These are phyloP conservation scores for Popillia japonica DNA, from an alignment of 1,140 invertebrate species.

Conservation along the genomic window DNA sequence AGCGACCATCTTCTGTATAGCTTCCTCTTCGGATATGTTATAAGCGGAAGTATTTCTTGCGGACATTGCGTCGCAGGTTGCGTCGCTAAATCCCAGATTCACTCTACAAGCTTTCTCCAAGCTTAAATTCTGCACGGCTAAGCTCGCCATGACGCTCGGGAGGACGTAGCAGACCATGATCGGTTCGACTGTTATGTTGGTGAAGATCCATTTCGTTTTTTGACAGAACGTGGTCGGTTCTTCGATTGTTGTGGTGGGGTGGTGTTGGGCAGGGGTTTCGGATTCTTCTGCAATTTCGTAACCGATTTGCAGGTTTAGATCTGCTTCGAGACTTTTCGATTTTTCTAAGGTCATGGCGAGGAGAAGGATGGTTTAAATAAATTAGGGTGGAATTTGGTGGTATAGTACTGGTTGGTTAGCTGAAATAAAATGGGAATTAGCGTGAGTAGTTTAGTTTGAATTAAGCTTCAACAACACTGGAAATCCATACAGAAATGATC, in stretches of 20 bases:
- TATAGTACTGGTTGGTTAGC: no score
- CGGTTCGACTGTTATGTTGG: slow-evolving; percentile 65
- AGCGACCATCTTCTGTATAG: slow-evolving; percentile 66
- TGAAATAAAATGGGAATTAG: no score
- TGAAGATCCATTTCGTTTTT: slow-evolving; percentile 15
- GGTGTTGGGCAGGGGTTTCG: neutral
- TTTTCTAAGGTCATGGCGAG: slow-evolving; percentile 49
- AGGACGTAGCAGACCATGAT: slow-evolving; percentile 64
- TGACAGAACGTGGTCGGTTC: neutral
- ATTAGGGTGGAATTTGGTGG: no score
- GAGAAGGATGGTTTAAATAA: neutral
- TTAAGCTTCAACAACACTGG: no score
- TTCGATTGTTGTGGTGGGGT: neutral
- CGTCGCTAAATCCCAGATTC: slow-evolving; percentile 65
- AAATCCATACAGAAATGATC: no score
- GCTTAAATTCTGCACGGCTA: slow-evolving; percentile 67
- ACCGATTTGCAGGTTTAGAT: slow-evolving; percentile 41
- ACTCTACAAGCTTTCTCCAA: slow-evolving; percentile 72
- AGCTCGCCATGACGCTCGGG: slow-evolving; percentile 62
- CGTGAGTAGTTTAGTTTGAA: no score
- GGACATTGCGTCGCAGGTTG: slow-evolving; percentile 68
- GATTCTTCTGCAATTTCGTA: neutral
- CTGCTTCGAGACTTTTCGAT: slow-evolving; percentile 50
- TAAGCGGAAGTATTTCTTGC: slow-evolving; percentile 61
- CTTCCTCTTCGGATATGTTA: slow-evolving; percentile 61